Base-by-base conservation (phyloP, 2,888 invertebrate genomes). In the Ecdyonurus torrentis region DNA sequence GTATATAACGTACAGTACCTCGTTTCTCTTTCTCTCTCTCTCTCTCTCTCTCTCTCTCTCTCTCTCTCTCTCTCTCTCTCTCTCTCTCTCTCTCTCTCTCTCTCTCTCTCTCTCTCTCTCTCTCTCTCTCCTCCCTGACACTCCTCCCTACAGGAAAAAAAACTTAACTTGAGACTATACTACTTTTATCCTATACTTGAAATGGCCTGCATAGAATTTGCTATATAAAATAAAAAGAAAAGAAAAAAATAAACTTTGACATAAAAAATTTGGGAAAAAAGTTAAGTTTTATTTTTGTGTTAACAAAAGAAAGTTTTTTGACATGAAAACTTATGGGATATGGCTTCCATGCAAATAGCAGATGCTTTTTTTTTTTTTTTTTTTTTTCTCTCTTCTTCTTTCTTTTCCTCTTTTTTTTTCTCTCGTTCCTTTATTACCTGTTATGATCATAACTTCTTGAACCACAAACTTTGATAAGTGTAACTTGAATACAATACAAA, bases 281-380 rank as follows among this genome's bases (percentile, higher is more conserved):
- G 37, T 37, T 37, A 37, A 37, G 37, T 37, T 37, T 37, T 37
- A 37, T 37, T 37, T 37, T 37, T 37, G n/a, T n/a, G 37, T 37
- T 37, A 37, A 37, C 37, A 37, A 37, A 37, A 37, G 37, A 55
- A 55, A 55, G 55, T 55, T 55, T 55, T n/a, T 55, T 55, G 55
- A 55, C 55, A 55, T 55, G 55, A 55, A 20, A 55, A 55, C 55
- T 55, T 55, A 55, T 22, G n/a, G n/a, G 37, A 37, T n/a, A n/a
- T 37, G 37, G 37, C 37, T 37, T 37, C 15, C 37, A 37, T 37
- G 37, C 37, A 37, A 37, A 37, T 37, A 37, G 7, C 37, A 37
- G 37, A 37, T 37, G 37, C 37, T 37, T 5, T 37, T 37, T 37
- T 37, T 37, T 37, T 37, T 15, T 37, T 37, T 37, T 15, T 10